Evolutionary conservation across 2,888 invertebrate species (phyloP), one percentile per base, ranked within the genome.

Genomic region (Oscheius onirici): DNA sequence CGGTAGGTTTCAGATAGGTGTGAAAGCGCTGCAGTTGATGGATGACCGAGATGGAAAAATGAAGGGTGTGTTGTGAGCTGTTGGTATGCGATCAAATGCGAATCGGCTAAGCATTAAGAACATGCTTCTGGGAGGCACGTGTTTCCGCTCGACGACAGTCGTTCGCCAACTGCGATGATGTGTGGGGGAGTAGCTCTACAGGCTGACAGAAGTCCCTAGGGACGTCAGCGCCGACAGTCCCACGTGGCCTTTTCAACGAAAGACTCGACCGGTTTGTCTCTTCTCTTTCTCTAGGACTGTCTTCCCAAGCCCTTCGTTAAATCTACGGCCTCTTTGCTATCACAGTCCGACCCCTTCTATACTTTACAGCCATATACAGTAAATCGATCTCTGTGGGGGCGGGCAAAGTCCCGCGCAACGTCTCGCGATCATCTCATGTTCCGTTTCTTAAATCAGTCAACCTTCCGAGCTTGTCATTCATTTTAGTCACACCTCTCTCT

Each of bases 241-340:
- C 63, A 63, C 63, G 63, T 63, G 63, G 63, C 34, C 46, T 46
- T 63, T 63, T 63, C 63, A 63, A 63, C 63, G 63, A 63, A 63
- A 63, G 63, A 49, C 46, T 17, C 63, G 63, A 63, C 63, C 63
- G 63, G 63, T 63, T 63, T 61, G n/a, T 58, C n/a, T n/a, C n/a
- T n/a, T n/a, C n/a, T n/a, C n/a, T 34, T 34, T 63, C 63, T 60
- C 60, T 63, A 28, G 63, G 63, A 63, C 63, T 49, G 63, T 63
- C 63, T 63, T 46, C 26, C 58, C 58, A 58, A 58, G 46, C 20
- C 49, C 58, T 26, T 55, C 41, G 46, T 46, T 63, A 49, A 46
- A 26, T 46, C 49, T 49, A 17, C 46, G 46, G 46, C 58, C 58
- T 34, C 49, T 63, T 22, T 26, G 22, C 46, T 22, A 63, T 63